phyloP scores from a whole-genome alignment of 2,113 vertebrate species.

The Aix galericulata region DNA sequence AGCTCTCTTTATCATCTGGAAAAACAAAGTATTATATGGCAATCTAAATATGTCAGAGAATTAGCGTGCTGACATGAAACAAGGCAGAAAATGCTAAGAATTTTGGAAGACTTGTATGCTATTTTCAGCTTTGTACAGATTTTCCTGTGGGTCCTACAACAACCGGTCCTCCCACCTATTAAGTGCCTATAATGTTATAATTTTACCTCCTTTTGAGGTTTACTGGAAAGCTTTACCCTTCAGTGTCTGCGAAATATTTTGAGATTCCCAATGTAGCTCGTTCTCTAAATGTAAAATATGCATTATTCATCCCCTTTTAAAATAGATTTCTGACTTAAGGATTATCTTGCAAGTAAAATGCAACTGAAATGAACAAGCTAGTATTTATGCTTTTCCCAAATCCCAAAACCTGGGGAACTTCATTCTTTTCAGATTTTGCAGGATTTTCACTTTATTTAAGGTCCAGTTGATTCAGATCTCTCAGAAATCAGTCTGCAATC shows the following conservation, averaged over 20 bases:
- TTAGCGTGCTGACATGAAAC: not conserved
- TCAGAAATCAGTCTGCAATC: not conserved
- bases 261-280: not conserved
- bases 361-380: slow-evolving; percentile 4
- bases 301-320: not conserved
- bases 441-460: not conserved
- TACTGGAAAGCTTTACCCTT: not conserved
- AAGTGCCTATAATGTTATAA: not conserved
- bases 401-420: not conserved
- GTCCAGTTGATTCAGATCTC: not conserved
- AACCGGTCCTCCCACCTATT: not conserved
- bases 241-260: not conserved
- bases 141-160: not conserved
- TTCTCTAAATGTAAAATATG: not conserved
- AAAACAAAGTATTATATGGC: not conserved
- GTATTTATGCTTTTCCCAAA: not conserved
- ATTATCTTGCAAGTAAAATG: not conserved
- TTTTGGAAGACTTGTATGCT: not conserved
- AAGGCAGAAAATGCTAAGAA: not conserved
- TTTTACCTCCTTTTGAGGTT: not conserved
- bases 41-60: slow-evolving; percentile 11
- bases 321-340: not conserved
- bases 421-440: not conserved
- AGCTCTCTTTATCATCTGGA: slow-evolving; percentile 21
- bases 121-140: not conserved